Conservation (phyloP, 2,113 vertebrate species). For the Lepus europaeus region DNA sequence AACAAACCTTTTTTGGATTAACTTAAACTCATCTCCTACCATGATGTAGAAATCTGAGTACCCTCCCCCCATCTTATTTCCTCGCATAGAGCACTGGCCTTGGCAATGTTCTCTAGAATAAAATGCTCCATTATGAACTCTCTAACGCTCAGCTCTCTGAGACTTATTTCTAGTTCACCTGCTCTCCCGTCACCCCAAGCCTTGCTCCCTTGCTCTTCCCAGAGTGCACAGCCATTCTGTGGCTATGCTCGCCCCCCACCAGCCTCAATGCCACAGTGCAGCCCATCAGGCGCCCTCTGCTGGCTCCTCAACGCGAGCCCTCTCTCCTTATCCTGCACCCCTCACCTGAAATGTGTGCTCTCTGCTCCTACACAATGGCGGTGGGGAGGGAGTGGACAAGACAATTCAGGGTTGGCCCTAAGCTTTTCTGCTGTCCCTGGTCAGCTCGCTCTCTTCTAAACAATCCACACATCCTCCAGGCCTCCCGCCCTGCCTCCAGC, state of each 20-base stretch:
- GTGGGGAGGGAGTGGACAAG: background rate
- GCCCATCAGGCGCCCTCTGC: background rate
- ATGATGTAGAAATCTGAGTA: background rate
- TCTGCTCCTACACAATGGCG: background rate
- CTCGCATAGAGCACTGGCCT: too few relatives aligned
- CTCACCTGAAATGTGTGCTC: background rate
- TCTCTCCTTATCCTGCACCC: background rate
- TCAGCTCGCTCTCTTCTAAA: background rate
- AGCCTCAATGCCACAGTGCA: background rate
- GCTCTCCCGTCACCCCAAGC: background rate
- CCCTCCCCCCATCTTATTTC: background rate
- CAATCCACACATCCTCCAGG: background rate
- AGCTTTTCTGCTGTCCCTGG: background rate
- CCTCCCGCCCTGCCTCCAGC: background rate
- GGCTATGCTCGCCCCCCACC: background rate
- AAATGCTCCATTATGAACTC: background rate
- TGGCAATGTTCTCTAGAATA: background rate
- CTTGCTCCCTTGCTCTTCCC: background rate
- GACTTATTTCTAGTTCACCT: background rate
- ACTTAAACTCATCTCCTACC: background rate
- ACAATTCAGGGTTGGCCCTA: background rate
- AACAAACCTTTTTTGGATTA: background rate
- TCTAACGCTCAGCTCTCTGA: background rate
- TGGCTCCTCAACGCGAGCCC: background rate
- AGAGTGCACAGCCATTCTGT: rapidly evolving